These are phyloP conservation scores for Stylophora pistillata DNA, from an alignment of 64 coral and sea anemone genomes.

Conservation along the genomic window DNA sequence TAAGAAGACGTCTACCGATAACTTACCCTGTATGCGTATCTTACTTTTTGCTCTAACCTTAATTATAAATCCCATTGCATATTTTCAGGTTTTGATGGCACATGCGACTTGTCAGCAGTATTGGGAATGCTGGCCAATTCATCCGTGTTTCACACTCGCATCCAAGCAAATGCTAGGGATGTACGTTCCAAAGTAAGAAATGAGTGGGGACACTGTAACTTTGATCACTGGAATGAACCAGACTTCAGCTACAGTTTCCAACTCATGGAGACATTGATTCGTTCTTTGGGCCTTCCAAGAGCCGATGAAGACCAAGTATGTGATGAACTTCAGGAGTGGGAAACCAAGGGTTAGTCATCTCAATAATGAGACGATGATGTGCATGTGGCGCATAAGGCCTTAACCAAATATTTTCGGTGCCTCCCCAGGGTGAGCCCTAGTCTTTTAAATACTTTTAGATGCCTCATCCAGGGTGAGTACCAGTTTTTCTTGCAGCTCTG, in stretches of 20 bases:
- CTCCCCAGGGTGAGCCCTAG: too few species aligned
- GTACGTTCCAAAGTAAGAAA: conserved; percentile 47
- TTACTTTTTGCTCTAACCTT: background rate
- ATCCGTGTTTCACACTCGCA: conserved; percentile 26
- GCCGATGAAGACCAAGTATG: conserved; percentile 11
- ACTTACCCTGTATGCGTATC: too few species aligned
- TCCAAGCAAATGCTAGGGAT: conserved; percentile 45
- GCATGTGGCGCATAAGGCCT: background rate
- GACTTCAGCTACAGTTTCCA: conserved; percentile 38
- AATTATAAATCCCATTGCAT: background rate
- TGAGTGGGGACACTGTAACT: conserved; percentile 54
- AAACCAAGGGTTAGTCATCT: conserved; percentile 43
- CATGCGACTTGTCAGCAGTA: conserved; percentile 76
- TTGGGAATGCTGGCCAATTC: conserved; percentile 33
- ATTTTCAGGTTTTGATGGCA: conserved; percentile 48
- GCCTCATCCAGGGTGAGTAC: too few species aligned
- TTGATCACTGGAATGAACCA: conserved; percentile 35
- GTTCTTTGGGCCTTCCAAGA: conserved; percentile 33
- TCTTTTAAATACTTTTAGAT: too few species aligned
- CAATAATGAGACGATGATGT: background rate
- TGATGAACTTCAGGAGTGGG: conserved; percentile 47
- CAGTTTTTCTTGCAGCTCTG: too few species aligned
- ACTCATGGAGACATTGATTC: conserved; percentile 34
- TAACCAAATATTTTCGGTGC: background rate
- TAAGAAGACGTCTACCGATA: too few species aligned